Base-by-base conservation (phyloP, 2,888 invertebrate genomes). In the Dichetophora obliterata region DNA sequence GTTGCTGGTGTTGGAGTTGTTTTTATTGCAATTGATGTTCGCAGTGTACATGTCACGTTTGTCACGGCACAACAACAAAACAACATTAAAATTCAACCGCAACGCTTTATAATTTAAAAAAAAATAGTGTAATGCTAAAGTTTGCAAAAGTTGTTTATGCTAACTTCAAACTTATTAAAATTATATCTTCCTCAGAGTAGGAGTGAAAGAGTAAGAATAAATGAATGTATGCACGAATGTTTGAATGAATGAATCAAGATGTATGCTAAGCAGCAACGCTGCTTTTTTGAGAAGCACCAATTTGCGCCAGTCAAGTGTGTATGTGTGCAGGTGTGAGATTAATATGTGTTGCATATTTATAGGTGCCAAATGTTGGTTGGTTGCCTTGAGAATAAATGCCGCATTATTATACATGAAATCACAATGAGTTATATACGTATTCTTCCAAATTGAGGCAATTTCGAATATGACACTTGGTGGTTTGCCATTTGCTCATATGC, bases 321-420 rank as follows among this genome's bases (percentile, higher is more conserved):
- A 6, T 19, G 65, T 5, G 70, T 43, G 65, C 37, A 5, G 3
- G n/a, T 37, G 19, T 11, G 37, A 22, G 14, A 3, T 73, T 37
- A 69, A 78, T 74, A 78, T 77, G 69, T 63, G 72, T 77, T 63
- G 76, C 79, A 77, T 75, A 78, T 75, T 57, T 79, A 57, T 70
- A 72, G 79, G 79, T 76, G 79, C 72, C 72, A 78, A 61, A 61
- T 54, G 66, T 61, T 66, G 77, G 78, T 77, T 77, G 75, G 76
- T 78, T 77, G 77, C 77, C 78, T 74, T 70, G 78, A 80, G 78
- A 73, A 68, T 19, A 69, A 68, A 34, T 59, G 27, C 54, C 43
- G 6, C 11, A 43, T 43, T 43, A 43, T 43, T 43, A 43, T 43
- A 14, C 43, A 43, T 43, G 43, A 43, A 43, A 43, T 43, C 43